Conservation (phyloP, 2,113 vertebrate genomes). For the Caranx ignobilis region DNA sequence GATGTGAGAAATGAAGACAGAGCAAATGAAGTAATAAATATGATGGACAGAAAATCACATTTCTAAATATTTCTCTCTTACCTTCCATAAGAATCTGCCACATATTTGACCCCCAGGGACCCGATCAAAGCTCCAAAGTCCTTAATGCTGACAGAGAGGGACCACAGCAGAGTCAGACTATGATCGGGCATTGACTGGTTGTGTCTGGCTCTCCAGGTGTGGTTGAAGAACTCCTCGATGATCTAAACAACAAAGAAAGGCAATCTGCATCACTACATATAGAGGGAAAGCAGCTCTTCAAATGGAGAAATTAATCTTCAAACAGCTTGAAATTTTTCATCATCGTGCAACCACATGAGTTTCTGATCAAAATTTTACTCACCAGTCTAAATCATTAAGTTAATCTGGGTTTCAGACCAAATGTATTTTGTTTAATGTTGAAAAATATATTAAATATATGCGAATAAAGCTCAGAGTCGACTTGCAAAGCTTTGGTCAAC, state of each 20-base stretch:
- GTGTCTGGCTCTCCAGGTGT: constrained; percentile 82
- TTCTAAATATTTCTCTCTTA: constrained; percentile 10
- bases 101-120: constrained; percentile 82
- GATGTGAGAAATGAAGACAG: not conserved
- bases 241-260: constrained; percentile 66
- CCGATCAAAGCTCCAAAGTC: constrained; percentile 85
- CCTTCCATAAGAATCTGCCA: constrained; percentile 85
- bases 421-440: not conserved
- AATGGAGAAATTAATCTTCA: not conserved
- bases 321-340: no score
- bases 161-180: constrained; percentile 85
- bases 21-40: not conserved
- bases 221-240: constrained; percentile 86
- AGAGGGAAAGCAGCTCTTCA: not conserved
- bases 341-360: no score
- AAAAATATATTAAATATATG: not conserved
- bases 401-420: no score
- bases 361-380: no score
- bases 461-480: not conserved
- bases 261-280: not conserved
- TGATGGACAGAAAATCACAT: not conserved
- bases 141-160: constrained; percentile 86
- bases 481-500: not conserved
- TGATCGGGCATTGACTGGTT: constrained; percentile 82
- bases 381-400: not conserved